These are phyloP conservation scores for Pogoniulus pusillus DNA, from an alignment of 2,797 vertebrate genomes.

Conservation along the genomic window DNA sequence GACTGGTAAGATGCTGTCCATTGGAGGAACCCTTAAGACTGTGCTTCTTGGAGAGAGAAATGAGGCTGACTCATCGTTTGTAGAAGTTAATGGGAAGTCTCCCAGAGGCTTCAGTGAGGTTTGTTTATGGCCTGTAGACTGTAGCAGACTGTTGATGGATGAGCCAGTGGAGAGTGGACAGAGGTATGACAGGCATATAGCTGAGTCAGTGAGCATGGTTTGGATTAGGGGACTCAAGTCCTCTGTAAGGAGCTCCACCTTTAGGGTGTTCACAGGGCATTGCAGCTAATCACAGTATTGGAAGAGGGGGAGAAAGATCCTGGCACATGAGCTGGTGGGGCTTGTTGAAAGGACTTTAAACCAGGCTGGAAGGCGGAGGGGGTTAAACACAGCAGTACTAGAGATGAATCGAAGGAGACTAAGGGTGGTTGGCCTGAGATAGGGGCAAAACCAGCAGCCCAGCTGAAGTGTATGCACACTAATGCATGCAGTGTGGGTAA, in stretches of 20 bases:
- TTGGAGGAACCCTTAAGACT: not conserved
- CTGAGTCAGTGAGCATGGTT: not conserved
- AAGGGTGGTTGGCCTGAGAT: no score
- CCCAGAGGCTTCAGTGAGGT: not conserved
- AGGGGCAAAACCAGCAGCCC: no score
- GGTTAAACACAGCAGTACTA: no score
- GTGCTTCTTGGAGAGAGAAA: not conserved
- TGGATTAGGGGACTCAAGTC: not conserved
- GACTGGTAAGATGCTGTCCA: not conserved
- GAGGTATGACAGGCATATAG: not conserved
- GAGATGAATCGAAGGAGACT: no score
- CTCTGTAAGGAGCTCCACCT: not conserved
- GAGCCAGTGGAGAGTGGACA: not conserved
- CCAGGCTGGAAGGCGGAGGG: no score
- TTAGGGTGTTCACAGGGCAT: not conserved
- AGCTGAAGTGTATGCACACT: no score
- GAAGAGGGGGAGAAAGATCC: no score
- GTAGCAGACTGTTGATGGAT: not conserved
- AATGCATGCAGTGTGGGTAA: no score
- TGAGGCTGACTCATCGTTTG: not conserved
- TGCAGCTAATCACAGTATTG: not conserved
- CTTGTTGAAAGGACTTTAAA: no score
- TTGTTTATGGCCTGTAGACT: not conserved
- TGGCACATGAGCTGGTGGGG: no score
- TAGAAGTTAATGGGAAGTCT: not conserved